Evolutionary conservation across 2,888 invertebrate genomes (phyloP).

Genomic region (Acrocera orbiculus): DNA sequence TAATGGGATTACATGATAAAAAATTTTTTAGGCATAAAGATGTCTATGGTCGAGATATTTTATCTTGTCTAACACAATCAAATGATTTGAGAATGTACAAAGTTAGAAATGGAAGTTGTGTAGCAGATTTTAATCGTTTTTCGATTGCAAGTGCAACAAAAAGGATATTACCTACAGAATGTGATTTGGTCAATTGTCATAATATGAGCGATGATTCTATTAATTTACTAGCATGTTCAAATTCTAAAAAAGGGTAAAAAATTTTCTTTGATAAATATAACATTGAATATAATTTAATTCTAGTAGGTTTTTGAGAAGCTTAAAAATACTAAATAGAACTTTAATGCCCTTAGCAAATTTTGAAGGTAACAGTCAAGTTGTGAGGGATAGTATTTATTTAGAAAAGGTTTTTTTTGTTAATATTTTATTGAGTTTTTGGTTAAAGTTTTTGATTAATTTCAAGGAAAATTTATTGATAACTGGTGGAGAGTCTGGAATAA

Average conservation of each 20-base stretch:
- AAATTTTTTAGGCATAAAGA: slow-evolving; percentile 20
- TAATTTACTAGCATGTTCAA: slow-evolving; percentile 47
- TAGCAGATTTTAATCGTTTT: slow-evolving; percentile 38
- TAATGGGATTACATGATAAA: not conserved
- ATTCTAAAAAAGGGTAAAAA: slow-evolving; percentile 38
- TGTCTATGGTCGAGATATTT: slow-evolving; percentile 30
- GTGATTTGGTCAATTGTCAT: slow-evolving; percentile 46
- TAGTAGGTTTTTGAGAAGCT: slow-evolving; percentile 32
- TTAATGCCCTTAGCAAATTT: slow-evolving; percentile 40
- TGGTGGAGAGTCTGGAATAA: slow-evolving; percentile 47
- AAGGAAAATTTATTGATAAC: slow-evolving; percentile 39
- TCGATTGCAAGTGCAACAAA: slow-evolving; percentile 40
- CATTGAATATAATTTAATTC: slow-evolving; percentile 6
- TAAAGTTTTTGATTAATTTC: slow-evolving; percentile 1
- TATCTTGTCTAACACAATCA: slow-evolving; percentile 53
- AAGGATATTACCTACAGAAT: slow-evolving; percentile 40
- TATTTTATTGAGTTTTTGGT: not conserved
- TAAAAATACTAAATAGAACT: slow-evolving; percentile 33
- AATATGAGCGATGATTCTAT: slow-evolving; percentile 32
- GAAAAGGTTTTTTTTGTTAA: not conserved
- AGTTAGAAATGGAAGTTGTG: slow-evolving; percentile 40
- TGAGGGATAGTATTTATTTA: slow-evolving; percentile 44
- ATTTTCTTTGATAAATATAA: slow-evolving; percentile 1
- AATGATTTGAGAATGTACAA: slow-evolving; percentile 55
- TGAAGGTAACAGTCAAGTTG: slow-evolving; percentile 46